Base-by-base conservation (phyloP, 2,113 vertebrate species). In the Xenopus laevis region DNA sequence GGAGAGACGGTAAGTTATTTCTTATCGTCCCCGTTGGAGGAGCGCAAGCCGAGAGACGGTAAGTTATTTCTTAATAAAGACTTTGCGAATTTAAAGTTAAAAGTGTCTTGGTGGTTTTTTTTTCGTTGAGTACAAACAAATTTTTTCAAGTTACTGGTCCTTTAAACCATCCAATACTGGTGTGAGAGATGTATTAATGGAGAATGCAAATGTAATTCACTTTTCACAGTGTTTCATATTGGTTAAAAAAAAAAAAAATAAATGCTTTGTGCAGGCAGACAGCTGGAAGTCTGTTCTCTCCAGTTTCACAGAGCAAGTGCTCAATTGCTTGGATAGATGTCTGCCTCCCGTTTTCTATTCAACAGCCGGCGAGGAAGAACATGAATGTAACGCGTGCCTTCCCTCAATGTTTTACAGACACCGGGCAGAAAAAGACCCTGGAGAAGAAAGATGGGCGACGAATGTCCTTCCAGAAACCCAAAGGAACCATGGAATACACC, bases 391-490 rank as follows among this genome's bases (percentile, higher is more conserved):
- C 90, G 85, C 87, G 76, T 78, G 59, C 89, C 67, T 93, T 94
- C 70, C 91, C 93, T 97, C 89, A 87, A 84, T 92, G 91, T 91
- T 89, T 92, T 94, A 85, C 91, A 99, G 97, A 99, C 84, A 91
- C 96, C 79, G 95, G 96, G 79, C 97, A 98, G 91, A 99, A 98
- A 92, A 99, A 98, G 92, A 95, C 88, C 78, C 84, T 91, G 70
- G 97, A 99, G 85, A 98, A 98, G 92, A 99, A 98, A 91, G 97
- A 99, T 95, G 96, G 94, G 72, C 92, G 97, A 72, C 93, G 96
- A 82, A 97, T 98, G 97, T 98, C 97, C 77, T 97, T 98, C 91
- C 97, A 98, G 87, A 97, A 91, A 89, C 97, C 97, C 81, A 99
- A 94, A 89, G 97, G 97, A 79, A 96, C 94, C 86, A 82, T 95